Conservation (phyloP, 1,140 invertebrate genomes). For the Oryctes rhinoceros region DNA sequence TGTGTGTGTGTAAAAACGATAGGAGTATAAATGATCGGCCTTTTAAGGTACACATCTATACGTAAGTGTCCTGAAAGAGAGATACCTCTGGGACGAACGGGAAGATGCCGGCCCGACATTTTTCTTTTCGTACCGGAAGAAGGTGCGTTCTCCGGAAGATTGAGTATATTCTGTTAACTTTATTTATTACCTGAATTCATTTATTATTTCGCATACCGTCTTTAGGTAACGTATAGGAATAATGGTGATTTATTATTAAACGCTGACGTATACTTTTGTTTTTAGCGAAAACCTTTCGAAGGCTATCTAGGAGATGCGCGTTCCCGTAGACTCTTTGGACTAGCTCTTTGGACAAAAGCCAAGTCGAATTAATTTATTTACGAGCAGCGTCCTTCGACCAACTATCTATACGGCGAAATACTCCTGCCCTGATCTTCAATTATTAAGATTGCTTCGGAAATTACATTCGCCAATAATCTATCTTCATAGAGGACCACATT, state of each 20-base stretch:
- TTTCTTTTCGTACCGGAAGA: background rate
- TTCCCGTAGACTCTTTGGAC: background rate
- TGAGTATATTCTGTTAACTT: slow-evolving; percentile 29
- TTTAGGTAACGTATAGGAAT: slow-evolving; percentile 17
- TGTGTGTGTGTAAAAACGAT: background rate
- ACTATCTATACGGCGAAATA: background rate
- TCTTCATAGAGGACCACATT: background rate
- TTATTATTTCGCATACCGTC: slow-evolving; percentile 34
- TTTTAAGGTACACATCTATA: background rate
- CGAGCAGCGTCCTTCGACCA: background rate
- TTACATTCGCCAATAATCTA: slow-evolving; percentile 20
- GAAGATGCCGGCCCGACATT: background rate
- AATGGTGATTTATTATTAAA: slow-evolving; percentile 32
- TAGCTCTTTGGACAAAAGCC: slow-evolving; percentile 3
- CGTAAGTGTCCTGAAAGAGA: background rate
- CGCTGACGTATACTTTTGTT: slow-evolving; percentile 30
- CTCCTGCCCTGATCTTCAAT: slow-evolving; percentile 12
- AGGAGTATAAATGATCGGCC: background rate
- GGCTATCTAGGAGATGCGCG: slow-evolving; percentile 8
- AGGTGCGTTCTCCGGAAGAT: background rate
- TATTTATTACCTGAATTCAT: slow-evolving; percentile 34
- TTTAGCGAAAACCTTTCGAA: slow-evolving; percentile 21
- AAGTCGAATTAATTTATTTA: slow-evolving; percentile 22
- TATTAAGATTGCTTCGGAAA: slow-evolving; percentile 22
- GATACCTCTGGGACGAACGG: background rate